A percentile compares a stretch with the other conserved stretches of the same genome.
These are phyloP conservation scores for Ruditapes philippinarum DNA, from an alignment of 1,140 invertebrate species.

Conservation along the genomic window DNA sequence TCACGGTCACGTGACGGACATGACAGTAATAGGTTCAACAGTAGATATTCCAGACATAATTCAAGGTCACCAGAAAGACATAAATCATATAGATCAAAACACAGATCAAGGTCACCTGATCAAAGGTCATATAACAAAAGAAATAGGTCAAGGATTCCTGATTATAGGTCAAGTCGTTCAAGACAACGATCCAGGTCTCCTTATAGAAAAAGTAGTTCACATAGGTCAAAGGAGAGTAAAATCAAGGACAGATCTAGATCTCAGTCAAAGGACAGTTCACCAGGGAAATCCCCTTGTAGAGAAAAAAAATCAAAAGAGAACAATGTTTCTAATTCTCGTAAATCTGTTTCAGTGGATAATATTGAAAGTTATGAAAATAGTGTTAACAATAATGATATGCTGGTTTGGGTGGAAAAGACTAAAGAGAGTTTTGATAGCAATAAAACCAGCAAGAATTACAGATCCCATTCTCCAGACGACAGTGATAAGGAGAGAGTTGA, in stretches of 20 bases:
- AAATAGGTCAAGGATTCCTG: no score
- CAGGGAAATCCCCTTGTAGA: neutral
- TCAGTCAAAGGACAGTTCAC: neutral
- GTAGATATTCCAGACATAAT: conserved; percentile 47
- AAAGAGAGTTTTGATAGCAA: neutral
- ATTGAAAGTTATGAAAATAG: conserved; percentile 1
- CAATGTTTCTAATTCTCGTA: neutral
- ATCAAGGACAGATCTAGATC: neutral
- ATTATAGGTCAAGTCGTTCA: conserved; percentile 2
- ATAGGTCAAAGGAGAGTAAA: neutral
- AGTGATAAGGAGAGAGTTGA: neutral
- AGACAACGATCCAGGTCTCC: conserved; percentile 12
- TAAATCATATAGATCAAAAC: neutral
- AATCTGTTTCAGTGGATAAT: no score
- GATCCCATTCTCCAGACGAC: neutral
- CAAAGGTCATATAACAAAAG: no score
- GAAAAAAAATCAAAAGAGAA: conserved; percentile 5
- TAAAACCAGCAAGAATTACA: neutral
- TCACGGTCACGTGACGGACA: conserved; percentile 66
- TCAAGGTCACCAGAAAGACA: conserved; percentile 69
- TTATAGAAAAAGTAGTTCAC: conserved; percentile 25
- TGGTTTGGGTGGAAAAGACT: conserved; percentile 2
- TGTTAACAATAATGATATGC: neutral
- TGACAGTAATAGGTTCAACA: neutral
- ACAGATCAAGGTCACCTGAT: conserved; percentile 44